These are phyloP conservation scores for Drosophila arizonae DNA, from an alignment of 1,140 invertebrate genomes.

Conservation along the genomic window DNA sequence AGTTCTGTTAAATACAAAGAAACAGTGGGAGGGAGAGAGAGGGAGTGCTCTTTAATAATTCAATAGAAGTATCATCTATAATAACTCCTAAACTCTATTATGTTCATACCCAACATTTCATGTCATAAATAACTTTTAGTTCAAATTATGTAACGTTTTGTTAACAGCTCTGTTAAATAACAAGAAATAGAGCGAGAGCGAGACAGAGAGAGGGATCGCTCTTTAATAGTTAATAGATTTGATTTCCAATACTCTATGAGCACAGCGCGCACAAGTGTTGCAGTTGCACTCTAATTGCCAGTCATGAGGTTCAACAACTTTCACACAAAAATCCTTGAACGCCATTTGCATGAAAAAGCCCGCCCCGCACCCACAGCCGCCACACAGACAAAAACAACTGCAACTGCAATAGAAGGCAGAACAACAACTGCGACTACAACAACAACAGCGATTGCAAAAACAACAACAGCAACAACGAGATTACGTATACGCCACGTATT, in stretches of 20 bases:
- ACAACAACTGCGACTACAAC: constrained; percentile 23
- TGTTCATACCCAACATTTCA: no score
- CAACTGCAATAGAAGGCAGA: constrained; percentile 36
- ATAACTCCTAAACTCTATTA: no score
- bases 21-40: no score
- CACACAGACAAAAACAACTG: constrained; percentile 38
- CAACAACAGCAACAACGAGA: constrained; percentile 49
- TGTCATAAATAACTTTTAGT: no score
- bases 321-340: constrained; percentile 82
- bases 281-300: constrained; percentile 70
- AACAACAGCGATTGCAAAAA: constrained; percentile 37
- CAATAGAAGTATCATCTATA: no score
- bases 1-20: no score
- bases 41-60: no score
- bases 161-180: background rate
- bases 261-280: constrained; percentile 42
- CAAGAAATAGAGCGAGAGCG: background rate
- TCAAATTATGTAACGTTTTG: no score
- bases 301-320: constrained; percentile 82
- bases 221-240: no score
- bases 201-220: background rate
- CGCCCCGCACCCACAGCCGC: background rate
- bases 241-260: constrained; percentile 19
- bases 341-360: constrained; percentile 74
- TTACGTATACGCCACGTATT: constrained; percentile 76